Conservation (phyloP, 2,113 vertebrate genomes). For the Procavia capensis region DNA sequence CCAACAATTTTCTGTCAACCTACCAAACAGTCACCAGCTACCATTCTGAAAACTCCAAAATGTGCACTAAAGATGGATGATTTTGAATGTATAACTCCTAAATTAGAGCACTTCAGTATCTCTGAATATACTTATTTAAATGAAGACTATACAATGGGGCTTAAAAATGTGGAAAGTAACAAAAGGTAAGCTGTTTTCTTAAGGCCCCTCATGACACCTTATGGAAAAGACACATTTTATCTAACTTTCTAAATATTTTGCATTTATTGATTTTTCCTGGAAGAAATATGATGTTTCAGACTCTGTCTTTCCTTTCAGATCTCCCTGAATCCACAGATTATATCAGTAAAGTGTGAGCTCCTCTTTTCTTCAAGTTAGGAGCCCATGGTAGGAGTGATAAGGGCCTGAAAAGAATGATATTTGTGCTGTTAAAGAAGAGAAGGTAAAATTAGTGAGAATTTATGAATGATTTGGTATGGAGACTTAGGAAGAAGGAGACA, state of each 20-base stretch:
- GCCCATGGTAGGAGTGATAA: background rate
- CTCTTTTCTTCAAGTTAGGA: constrained; percentile 3
- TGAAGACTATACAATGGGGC: constrained; percentile 94
- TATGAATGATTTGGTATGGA: background rate
- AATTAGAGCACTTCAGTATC: constrained; percentile 92
- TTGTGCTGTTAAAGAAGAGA: background rate
- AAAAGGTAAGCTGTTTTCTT: constrained; percentile 81
- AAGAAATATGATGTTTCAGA: background rate
- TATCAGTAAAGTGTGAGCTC: background rate
- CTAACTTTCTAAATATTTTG: background rate
- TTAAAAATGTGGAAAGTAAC: constrained; percentile 84
- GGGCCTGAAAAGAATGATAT: background rate
- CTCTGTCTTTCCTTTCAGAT: constrained; percentile 26
- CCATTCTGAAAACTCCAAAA: constrained; percentile 90
- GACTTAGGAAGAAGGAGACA: background rate
- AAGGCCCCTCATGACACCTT: background rate
- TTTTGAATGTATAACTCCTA: constrained; percentile 88
- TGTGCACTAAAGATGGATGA: constrained; percentile 90
- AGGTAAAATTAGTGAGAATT: background rate
- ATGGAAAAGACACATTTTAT: background rate
- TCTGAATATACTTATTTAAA: constrained; percentile 93
- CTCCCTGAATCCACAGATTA: background rate
- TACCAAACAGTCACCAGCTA: background rate
- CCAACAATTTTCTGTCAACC: constrained; percentile 51
- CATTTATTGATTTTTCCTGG: background rate